Conservation (phyloP, 2,888 invertebrate species). For the Oxytorus armatus region DNA sequence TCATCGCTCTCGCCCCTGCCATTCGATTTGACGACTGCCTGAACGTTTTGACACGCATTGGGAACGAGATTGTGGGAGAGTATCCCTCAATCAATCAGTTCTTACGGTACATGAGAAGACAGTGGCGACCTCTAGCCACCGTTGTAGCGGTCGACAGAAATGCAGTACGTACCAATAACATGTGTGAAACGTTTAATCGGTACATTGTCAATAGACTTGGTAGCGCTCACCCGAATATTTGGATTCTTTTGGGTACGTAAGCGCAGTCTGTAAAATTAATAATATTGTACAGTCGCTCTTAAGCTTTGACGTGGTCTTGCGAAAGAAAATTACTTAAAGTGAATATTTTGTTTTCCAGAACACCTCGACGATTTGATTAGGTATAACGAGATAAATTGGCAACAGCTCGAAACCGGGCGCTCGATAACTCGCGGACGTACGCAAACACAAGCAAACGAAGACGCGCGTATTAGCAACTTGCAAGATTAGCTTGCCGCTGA, state of each 20-base stretch:
- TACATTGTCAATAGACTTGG: conserved; percentile 38
- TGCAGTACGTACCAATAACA: conserved; percentile 21
- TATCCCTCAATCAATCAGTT: conserved; percentile 15
- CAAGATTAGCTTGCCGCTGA: conserved; percentile 10
- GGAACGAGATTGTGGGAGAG: not conserved
- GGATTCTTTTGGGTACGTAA: conserved; percentile 24
- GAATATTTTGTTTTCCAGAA: not conserved
- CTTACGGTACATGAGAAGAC: conserved; percentile 9
- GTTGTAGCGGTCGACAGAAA: conserved; percentile 8
- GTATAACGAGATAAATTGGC: conserved; percentile 29
- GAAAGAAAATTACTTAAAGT: not conserved
- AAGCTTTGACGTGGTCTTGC: conserved; percentile 1
- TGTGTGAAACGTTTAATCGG: conserved; percentile 35
- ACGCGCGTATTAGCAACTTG: conserved; percentile 1
- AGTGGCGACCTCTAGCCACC: conserved; percentile 16
- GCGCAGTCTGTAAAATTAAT: not conserved
- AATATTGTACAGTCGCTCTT: conserved; percentile 4
- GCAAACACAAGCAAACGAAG: conserved; percentile 11
- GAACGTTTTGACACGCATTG: not conserved
- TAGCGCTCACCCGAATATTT: conserved; percentile 30
- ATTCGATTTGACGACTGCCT: conserved; percentile 22
- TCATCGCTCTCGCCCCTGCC: conserved; percentile 27
- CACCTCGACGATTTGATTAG: conserved; percentile 24
- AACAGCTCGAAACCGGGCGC: conserved; percentile 24
- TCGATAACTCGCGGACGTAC: conserved; percentile 17